Conservation (phyloP, 2,113 vertebrate genomes). For the Alethe diademata region DNA sequence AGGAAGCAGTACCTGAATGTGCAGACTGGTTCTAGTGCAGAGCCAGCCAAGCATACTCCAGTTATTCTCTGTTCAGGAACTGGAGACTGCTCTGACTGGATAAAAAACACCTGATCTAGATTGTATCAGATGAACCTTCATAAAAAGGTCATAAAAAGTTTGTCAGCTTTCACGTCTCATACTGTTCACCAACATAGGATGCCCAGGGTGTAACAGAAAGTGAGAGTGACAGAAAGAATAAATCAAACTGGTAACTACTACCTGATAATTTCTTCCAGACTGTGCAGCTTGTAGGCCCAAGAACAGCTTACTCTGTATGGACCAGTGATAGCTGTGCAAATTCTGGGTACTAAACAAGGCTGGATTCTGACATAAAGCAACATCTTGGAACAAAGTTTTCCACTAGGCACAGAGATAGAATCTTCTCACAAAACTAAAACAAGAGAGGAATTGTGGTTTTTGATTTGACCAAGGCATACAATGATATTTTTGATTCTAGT, state of each 20-base stretch:
- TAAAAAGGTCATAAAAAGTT: neutral
- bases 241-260: neutral
- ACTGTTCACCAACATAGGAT: neutral
- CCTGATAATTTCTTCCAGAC: neutral
- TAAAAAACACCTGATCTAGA: neutral
- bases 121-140: neutral
- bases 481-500: neutral
- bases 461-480: neutral
- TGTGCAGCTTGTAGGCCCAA: neutral
- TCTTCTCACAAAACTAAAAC: neutral
- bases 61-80: neutral
- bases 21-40: neutral
- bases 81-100: neutral
- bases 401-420: neutral
- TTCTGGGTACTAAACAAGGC: neutral
- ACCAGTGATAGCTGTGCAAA: neutral
- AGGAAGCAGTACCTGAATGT: neutral
- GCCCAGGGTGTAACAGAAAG: neutral
- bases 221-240: neutral
- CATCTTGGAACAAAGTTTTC: neutral
- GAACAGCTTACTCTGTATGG: neutral
- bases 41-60: neutral
- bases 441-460: neutral
- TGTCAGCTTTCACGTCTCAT: neutral
- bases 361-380: neutral